Percentiles rank a stretch among this genome's conserved stretches.
Evolutionary conservation across 1,140 invertebrate species (phyloP).

Genomic region (Caenorhabditis remanei): DNA sequence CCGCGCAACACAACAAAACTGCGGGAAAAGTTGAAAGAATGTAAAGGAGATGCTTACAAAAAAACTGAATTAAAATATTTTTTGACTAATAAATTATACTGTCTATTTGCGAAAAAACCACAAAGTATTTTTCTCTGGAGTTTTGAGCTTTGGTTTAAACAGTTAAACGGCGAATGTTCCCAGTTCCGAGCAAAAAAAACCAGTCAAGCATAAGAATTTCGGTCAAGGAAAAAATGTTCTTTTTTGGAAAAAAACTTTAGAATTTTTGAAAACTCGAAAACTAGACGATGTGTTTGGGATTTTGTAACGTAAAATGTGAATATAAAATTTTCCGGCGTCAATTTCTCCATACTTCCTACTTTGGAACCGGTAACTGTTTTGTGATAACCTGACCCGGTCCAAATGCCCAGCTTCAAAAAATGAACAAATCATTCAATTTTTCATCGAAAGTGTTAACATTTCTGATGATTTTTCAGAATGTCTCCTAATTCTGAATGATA

Average conservation of each 20-base stretch:
- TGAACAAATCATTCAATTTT: no score
- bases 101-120: no score
- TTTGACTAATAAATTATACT: no score
- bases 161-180: background rate
- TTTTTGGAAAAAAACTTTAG: background rate
- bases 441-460: no score
- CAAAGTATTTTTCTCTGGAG: no score
- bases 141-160: background rate
- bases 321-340: no score
- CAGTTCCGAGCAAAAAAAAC: background rate
- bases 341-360: no score
- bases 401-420: no score
- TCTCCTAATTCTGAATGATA: no score
- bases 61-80: background rate
- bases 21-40: background rate
- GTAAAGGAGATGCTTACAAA: background rate
- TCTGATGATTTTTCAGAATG: no score
- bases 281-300: background rate
- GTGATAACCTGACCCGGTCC: no score
- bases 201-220: conserved; percentile 24
- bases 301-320: background rate
- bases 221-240: background rate
- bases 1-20: background rate
- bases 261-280: background rate
- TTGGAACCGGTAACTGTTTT: no score